Base-by-base conservation (phyloP, 2,797 vertebrate species). In the Crax fasciolata region DNA sequence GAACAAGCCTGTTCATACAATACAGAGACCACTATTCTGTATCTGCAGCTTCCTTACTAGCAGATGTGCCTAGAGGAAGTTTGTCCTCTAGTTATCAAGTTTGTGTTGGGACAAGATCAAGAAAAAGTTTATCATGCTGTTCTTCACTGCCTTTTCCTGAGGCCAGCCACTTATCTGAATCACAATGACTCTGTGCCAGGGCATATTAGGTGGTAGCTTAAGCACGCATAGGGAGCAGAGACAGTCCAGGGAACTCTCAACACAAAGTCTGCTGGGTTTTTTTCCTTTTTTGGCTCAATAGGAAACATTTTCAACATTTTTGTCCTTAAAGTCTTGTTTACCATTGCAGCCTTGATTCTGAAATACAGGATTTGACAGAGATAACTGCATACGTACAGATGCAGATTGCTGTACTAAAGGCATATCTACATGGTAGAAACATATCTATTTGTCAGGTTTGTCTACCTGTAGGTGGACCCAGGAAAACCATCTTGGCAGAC, bases 71-170 rank as follows among this genome's bases (percentile, higher is more conserved):
- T 74, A 1, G 2, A 63, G 35, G 49, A 52, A 21, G 21, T 88
- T 65, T 55, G 43, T 80, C 80, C 52, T 91, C 78, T n/a, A 72
- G 87, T 67, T 32, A 63, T 79, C 75, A 82, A 49, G n/a, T 83
- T 91, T 89, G 61, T 87, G 38, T 80, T 92, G 82, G 46, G 49
- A 83, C 44, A 89, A 78, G 77, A 84, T 70, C 43, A 73, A 71
- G 41, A 79, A 84, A 49, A 32, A 11, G 18, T 76, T 95, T 44
- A 41, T 59, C 73, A 7, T 3, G 3, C 75, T 15, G 28, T 66
- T 79, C 76, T 83, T 43, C 14, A 49, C 71, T 85, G 63, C 8
- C 41, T 59, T 66, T 59, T 80, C 89, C 78, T 10, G 13, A 93
- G 54, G 87, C 68, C 83, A 77, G 21, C 75, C 65, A 35, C 41